Evolutionary conservation across 1,140 invertebrate genomes (phyloP).

Genomic region (Homarus americanus): DNA sequence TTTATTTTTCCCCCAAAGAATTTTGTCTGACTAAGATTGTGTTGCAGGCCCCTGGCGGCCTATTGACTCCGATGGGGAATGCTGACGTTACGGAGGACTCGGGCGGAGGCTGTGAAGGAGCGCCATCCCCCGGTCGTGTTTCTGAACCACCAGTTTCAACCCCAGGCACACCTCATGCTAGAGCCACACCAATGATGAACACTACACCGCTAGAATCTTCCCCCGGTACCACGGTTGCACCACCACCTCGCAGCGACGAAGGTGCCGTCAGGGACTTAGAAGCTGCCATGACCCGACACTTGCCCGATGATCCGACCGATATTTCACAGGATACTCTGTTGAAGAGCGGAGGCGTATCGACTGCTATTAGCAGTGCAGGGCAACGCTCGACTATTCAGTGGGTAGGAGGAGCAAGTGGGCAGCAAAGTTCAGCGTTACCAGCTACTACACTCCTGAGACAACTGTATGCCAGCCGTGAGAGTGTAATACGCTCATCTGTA

Average conservation of each 20-base stretch:
- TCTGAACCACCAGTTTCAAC: conserved; percentile 53
- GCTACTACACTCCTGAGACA: conserved; percentile 92
- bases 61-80: conserved; percentile 70
- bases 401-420: conserved; percentile 86
- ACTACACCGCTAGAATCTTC: conserved; percentile 47
- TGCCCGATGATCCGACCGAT: conserved; percentile 88
- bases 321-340: conserved; percentile 91
- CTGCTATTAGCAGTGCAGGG: conserved; percentile 51
- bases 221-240: conserved; percentile 29
- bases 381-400: conserved; percentile 93
- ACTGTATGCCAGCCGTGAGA: conserved; percentile 94
- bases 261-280: conserved; percentile 94
- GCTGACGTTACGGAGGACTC: conserved; percentile 58
- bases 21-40: background rate
- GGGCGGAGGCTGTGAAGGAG: conserved; percentile 38
- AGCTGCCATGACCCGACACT: conserved; percentile 97
- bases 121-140: conserved; percentile 34
- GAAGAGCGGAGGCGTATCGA: conserved; percentile 76
- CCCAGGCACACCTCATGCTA: conserved; percentile 54
- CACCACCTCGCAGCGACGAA: conserved; percentile 44
- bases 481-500: conserved; percentile 94
- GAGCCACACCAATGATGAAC: conserved; percentile 65
- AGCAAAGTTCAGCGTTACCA: conserved; percentile 80
- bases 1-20: background rate
- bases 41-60: conserved; percentile 62